Conservation (phyloP, 2,797 vertebrate genomes). For the Rallus crepitans region DNA sequence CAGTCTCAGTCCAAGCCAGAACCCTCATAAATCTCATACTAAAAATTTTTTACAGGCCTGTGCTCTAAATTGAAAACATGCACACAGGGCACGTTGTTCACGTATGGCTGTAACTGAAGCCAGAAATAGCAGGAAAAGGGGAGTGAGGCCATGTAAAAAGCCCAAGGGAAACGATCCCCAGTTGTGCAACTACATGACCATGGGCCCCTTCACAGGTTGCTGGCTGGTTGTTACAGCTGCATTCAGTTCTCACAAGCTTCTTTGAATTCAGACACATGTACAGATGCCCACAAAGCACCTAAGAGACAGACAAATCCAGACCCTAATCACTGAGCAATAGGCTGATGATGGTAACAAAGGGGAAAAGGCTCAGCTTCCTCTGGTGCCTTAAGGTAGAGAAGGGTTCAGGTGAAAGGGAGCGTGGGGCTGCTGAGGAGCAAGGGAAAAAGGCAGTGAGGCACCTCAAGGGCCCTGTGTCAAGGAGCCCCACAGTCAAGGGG, state of each 20-base stretch:
- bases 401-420: background rate
- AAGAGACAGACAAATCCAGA: background rate
- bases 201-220: background rate
- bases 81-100: constrained; percentile 35
- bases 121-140: constrained; percentile 22
- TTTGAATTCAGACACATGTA: background rate
- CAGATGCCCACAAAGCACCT: background rate
- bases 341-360: background rate
- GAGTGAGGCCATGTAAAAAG: background rate
- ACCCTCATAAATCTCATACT: background rate
- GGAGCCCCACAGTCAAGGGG: background rate
- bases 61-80: background rate
- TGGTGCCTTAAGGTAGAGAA: background rate
- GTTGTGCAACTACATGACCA: background rate
- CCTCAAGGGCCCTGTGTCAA: background rate
- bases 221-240: background rate
- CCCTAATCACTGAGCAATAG: background rate
- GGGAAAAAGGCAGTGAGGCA: background rate
- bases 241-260: background rate
- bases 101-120: background rate
- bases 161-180: background rate
- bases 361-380: no score
- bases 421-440: background rate
- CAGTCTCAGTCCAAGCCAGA: background rate
- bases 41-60: background rate